Percentiles rank a stretch among this genome's conserved stretches.
These are phyloP conservation scores for Callaeas wilsoni DNA, from an alignment of 2,113 vertebrate species.

Conservation along the genomic window DNA sequence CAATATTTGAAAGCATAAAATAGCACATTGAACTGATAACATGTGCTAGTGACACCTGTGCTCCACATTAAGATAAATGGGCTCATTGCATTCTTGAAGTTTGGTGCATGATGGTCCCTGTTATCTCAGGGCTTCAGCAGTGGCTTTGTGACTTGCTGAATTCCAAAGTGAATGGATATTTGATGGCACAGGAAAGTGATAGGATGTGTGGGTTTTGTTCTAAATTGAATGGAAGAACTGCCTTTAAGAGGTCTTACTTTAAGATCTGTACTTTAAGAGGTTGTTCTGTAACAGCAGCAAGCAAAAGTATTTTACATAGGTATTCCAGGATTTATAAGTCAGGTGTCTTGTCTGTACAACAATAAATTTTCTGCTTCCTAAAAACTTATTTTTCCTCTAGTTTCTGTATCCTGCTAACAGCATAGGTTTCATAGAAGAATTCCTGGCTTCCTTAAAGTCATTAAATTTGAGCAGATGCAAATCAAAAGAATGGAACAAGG, in stretches of 20 bases:
- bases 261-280: not conserved
- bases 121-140: not conserved
- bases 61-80: not conserved
- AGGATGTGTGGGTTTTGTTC: not conserved
- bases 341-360: not conserved
- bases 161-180: not conserved
- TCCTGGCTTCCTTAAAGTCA: not conserved
- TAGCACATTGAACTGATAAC: not conserved
- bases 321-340: not conserved
- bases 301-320: not conserved
- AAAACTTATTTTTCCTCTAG: not conserved
- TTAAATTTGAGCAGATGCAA: not conserved
- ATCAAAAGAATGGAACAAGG: not conserved
- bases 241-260: not conserved
- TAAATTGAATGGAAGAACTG: not conserved
- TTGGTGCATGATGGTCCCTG: not conserved
- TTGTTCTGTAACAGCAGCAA: not conserved
- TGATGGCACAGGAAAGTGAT: not conserved
- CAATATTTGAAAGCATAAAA: not conserved
- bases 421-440: not conserved
- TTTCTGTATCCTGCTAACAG: not conserved
- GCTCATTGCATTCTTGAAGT: not conserved
- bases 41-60: not conserved
- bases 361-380: not conserved
- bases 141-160: not conserved